Percentiles rank a stretch among this genome's conserved stretches.
These are phyloP conservation scores for Lophotriccus pileatus DNA, from an alignment of 2,797 vertebrate species.

Conservation along the genomic window DNA sequence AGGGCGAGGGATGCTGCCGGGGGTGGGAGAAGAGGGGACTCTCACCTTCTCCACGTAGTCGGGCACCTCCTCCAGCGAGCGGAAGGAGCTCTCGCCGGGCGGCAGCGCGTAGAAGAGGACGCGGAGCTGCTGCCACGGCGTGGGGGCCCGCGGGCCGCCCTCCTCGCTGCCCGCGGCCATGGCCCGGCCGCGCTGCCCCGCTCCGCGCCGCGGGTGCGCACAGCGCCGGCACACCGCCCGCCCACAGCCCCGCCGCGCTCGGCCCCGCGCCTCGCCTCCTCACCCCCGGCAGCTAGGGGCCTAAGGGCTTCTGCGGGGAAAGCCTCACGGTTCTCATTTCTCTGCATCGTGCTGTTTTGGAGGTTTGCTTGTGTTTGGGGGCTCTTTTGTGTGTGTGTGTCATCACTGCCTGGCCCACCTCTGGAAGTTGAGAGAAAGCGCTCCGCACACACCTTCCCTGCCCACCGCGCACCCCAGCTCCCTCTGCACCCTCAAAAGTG, in stretches of 20 bases:
- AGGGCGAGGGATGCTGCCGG: not conserved
- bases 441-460: fast-evolving
- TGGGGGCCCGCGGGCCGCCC: not conserved
- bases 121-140: slow-evolving; percentile 71
- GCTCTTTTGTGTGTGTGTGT: fast-evolving
- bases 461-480: fast-evolving
- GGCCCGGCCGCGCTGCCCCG: not conserved
- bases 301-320: fast-evolving
- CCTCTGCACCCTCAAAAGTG: not conserved
- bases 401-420: fast-evolving
- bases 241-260: not conserved
- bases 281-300: fast-evolving
- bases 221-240: not conserved
- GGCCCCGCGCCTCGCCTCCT: fast-evolving
- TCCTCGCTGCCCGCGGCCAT: not conserved
- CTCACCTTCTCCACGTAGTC: slow-evolving; percentile 88
- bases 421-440: no score
- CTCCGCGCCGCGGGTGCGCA: not conserved
- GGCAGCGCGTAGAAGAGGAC: slow-evolving; percentile 82
- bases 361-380: no score
- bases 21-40: not conserved
- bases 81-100: slow-evolving; percentile 84
- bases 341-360: fast-evolving
- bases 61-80: slow-evolving; percentile 82
- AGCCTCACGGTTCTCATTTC: fast-evolving